Percentiles rank a stretch among this genome's conserved stretches.
Evolutionary conservation across 2,113 vertebrate species (phyloP).

Genomic region (Apodemus sylvaticus): DNA sequence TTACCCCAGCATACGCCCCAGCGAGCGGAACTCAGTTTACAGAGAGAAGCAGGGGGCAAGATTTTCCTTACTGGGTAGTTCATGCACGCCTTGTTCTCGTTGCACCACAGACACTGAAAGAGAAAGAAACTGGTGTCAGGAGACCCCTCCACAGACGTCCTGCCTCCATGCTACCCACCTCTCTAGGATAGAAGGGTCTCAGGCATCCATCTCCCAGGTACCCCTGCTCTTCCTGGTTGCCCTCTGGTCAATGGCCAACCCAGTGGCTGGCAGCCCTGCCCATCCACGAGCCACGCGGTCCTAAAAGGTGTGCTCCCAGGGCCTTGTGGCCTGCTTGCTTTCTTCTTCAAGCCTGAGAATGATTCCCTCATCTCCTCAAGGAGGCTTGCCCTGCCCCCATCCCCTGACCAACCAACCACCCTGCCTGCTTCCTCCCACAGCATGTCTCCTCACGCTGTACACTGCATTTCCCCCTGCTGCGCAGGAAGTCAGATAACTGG

Average conservation of each 20-base stretch:
- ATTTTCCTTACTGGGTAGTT: constrained; percentile 91
- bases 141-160: neutral
- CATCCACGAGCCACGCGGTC: neutral
- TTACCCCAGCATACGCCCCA: constrained; percentile 98
- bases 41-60: constrained; percentile 89
- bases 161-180: neutral
- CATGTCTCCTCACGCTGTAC: neutral
- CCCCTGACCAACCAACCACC: too few relatives aligned
- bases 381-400: neutral
- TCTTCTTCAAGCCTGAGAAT: neutral
- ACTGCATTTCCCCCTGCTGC: neutral
- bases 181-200: rapidly evolving
- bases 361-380: neutral
- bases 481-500: neutral
- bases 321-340: neutral
- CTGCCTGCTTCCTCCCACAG: neutral
- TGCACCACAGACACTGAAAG: constrained; percentile 96
- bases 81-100: constrained; percentile 84
- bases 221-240: neutral
- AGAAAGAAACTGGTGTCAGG: neutral
- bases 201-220: neutral
- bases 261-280: too few relatives aligned
- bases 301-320: neutral
- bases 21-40: constrained; percentile 90
- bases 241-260: neutral